Evolutionary conservation across 2,797 vertebrate species (phyloP).

Genomic region (Gambelia wislizenii): DNA sequence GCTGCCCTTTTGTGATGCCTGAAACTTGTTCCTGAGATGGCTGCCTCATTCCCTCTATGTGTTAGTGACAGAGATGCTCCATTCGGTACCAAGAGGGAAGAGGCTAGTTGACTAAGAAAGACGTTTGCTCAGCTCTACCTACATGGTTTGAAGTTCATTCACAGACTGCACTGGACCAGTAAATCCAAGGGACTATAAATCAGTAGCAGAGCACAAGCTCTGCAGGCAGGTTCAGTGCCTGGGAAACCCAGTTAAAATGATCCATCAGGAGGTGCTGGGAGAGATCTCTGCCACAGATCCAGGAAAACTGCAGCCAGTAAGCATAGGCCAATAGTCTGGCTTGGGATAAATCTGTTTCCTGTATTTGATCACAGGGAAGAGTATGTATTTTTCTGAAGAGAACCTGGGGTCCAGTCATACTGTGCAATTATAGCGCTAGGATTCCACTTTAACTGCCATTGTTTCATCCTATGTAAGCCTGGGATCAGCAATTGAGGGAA

Average conservation of each 20-base stretch:
- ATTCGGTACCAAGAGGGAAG: neutral
- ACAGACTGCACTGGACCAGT: neutral
- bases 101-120: neutral
- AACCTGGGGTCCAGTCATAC: no score
- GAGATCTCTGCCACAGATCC: neutral
- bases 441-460: no score
- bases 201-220: neutral
- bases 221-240: no score
- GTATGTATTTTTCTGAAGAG: no score
- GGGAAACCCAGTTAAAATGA: neutral
- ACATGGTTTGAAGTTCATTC: neutral
- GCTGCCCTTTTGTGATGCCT: neutral
- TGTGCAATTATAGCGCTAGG: no score
- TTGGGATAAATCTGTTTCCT: no score
- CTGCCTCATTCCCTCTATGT: neutral
- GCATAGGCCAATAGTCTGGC: no score
- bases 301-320: neutral
- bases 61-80: neutral
- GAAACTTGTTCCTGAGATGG: neutral
- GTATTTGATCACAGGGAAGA: no score
- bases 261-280: neutral
- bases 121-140: no score
- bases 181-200: neutral
- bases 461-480: no score
- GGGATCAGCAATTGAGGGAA: no score